Conservation (phyloP, 2,888 invertebrate species). For the Cepaea hortensis region DNA sequence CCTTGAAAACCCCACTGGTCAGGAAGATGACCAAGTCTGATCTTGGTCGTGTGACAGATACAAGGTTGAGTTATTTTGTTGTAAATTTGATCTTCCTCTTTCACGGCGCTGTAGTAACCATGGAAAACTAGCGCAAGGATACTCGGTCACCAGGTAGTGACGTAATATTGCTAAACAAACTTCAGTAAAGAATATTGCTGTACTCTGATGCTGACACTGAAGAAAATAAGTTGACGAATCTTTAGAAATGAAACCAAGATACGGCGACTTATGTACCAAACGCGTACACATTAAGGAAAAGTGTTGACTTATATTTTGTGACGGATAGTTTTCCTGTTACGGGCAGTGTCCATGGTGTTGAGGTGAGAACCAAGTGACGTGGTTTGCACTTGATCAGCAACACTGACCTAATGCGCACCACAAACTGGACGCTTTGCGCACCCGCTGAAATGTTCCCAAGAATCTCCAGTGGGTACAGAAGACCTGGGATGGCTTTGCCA, state of each 20-base stretch:
- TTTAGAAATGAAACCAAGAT: too few species aligned
- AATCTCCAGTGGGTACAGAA: neutral
- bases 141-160: constrained; percentile 8
- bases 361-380: constrained; percentile 1
- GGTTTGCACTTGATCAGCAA: too few species aligned
- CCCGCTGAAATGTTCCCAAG: too few species aligned
- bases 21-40: neutral
- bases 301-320: neutral
- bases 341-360: neutral
- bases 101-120: constrained; percentile 11
- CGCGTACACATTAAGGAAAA: neutral
- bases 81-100: neutral
- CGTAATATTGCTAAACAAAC: neutral
- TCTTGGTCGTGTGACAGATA: constrained; percentile 3
- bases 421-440: too few species aligned
- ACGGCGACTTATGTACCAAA: too few species aligned
- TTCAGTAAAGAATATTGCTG: neutral
- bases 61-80: neutral
- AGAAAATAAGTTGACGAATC: too few species aligned
- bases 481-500: too few species aligned
- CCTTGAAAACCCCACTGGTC: neutral
- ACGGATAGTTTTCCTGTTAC: neutral
- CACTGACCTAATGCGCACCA: too few species aligned
- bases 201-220: too few species aligned
- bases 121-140: neutral